Conservation (phyloP, 2,113 vertebrate genomes). For the Circaetus cinerascens region DNA sequence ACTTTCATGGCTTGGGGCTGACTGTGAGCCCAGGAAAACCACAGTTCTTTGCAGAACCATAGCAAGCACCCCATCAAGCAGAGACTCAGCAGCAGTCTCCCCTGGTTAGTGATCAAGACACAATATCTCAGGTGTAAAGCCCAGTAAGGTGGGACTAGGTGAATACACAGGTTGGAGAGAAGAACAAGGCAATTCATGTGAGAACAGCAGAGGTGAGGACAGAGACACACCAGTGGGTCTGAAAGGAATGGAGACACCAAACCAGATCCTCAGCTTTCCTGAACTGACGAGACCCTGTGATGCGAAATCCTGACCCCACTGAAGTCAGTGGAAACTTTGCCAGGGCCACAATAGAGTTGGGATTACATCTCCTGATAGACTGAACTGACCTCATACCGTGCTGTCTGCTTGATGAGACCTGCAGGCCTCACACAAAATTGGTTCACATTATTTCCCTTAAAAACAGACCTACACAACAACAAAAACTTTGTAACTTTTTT, state of each 20-base stretch:
- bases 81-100: background rate
- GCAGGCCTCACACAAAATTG: background rate
- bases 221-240: accelerated
- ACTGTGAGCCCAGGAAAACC: background rate
- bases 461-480: background rate
- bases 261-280: background rate
- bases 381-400: background rate
- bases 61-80: background rate
- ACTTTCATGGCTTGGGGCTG: background rate
- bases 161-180: background rate
- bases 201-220: background rate
- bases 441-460: background rate
- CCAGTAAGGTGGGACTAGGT: background rate
- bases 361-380: background rate
- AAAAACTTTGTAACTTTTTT: background rate
- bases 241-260: background rate
- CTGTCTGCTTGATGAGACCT: background rate
- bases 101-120: accelerated
- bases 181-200: background rate
- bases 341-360: background rate
- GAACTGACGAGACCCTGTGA: background rate
- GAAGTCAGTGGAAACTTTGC: background rate
- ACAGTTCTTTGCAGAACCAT: background rate
- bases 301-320: background rate
- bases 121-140: background rate